Evolutionary conservation across 2,888 invertebrate species (phyloP).

Genomic region (Hydrotaea diabolus): DNA sequence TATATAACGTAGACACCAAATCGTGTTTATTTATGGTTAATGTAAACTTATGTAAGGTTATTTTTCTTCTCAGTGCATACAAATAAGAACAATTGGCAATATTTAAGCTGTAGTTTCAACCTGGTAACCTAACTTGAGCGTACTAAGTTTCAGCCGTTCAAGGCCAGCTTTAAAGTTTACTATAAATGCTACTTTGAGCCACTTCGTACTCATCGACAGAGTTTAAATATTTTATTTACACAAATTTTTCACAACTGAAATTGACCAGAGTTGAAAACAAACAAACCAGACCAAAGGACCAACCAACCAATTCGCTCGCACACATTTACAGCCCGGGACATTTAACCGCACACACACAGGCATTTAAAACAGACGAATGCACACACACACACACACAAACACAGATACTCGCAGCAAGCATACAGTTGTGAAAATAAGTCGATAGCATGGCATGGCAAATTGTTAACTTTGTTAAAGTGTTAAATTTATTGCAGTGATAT

Average conservation of each 20-base stretch:
- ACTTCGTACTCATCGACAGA: not conserved
- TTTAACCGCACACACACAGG: conserved; percentile 25
- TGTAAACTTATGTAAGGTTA: too few species aligned
- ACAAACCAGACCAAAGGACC: conserved; percentile 1
- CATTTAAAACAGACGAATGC: not conserved
- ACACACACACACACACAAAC: not conserved
- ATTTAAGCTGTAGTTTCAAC: too few species aligned
- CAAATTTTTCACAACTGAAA: conserved; percentile 42
- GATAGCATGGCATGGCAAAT: conserved; percentile 53
- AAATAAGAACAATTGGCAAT: too few species aligned
- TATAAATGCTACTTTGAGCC: too few species aligned
- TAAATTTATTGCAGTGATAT: conserved; percentile 64
- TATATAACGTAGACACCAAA: too few species aligned
- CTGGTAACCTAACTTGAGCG: too few species aligned
- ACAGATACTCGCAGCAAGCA: not conserved
- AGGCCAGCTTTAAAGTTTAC: too few species aligned
- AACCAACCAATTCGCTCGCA: not conserved
- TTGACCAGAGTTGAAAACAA: conserved; percentile 41
- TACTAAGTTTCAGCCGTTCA: too few species aligned
- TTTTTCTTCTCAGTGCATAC: too few species aligned
- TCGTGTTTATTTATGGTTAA: too few species aligned
- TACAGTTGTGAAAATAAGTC: conserved; percentile 21
- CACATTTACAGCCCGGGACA: not conserved
- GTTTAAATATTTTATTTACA: conserved; percentile 28
- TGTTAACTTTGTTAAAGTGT: conserved; percentile 62